Base-by-base conservation (phyloP, 1,140 invertebrate species). In the Procambarus virginalis region DNA sequence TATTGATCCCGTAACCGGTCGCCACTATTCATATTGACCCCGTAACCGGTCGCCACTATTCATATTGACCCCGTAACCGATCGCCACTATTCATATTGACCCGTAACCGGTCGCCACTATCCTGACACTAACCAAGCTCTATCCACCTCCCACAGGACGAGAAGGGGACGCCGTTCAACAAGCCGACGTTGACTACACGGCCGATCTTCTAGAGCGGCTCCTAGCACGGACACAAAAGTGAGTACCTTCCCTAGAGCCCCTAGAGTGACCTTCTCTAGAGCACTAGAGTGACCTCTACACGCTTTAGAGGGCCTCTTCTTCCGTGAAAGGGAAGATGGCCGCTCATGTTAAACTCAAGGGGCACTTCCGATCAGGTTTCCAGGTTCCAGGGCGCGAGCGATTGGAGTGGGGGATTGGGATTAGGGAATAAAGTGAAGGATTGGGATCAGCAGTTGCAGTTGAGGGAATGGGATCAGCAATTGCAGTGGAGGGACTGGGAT, bases 221-320 rank as follows among this genome's bases (percentile, higher is more conserved):
- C 22, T 82, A 14, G 80, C 58, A 34, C 80, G 80, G 20, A 46
- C 80, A 60, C 80, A 82, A 22, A 82, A 82, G 80, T 82, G 60
- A 82, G 80, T 82, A 55, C 46, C 58, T 68, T 20, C 20, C 5
- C 58, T 12, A 5, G 51, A 1, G 12, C 51, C 51, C 6, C 8
- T 12, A 9, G 51, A 55, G 51, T 55, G 51, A 8, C 51, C 8
- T 55, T 3, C 51, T 4, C 2, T 55, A 55, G 1, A 3, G 51
- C 51, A 2, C 51, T 55, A 8, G 8, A 55, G 51, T 55, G 51
- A 12, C 2, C 51, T 55, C 1, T 8, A 9, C 8, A 12, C 51
- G 12, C 51, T 55, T 5, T 55, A 55, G 51, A 9, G 51, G 4
- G 1, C 8, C 51, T 55, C 51, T 55, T 9, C 8, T 55, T 0